These are phyloP conservation scores for Nymphalis polychloros DNA, from an alignment of 2,888 invertebrate species.

Conservation along the genomic window DNA sequence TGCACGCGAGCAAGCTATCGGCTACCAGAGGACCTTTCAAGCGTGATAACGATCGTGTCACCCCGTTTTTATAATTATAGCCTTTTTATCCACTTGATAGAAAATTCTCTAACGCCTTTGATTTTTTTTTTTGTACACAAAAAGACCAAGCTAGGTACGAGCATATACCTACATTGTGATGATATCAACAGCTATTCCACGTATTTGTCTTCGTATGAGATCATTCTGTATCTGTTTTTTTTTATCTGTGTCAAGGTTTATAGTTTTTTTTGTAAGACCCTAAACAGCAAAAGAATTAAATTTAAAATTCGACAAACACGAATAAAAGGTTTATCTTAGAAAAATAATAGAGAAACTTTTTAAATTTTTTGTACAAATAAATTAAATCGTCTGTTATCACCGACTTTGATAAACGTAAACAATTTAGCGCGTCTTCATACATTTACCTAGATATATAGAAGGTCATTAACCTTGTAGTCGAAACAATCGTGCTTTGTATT, in stretches of 20 bases:
- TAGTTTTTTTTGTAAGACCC: neutral
- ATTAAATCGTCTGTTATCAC: slow-evolving; percentile 22
- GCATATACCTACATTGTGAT: too few species aligned
- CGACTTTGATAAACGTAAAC: slow-evolving; percentile 29
- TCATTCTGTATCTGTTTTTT: neutral
- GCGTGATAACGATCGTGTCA: slow-evolving; percentile 54
- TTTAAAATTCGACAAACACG: neutral
- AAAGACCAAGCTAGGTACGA: too few species aligned
- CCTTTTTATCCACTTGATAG: slow-evolving; percentile 19
- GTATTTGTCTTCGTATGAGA: neutral
- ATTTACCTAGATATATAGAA: slow-evolving; percentile 28
- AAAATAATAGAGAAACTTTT: neutral
- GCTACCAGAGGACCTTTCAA: slow-evolving; percentile 51
- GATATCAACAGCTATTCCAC: neutral
- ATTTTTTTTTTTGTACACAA: neutral
- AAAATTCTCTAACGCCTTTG: slow-evolving; percentile 10
- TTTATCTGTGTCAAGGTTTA: neutral
- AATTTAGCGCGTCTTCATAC: slow-evolving; percentile 19
- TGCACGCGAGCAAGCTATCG: slow-evolving; percentile 51
- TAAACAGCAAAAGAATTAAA: neutral
- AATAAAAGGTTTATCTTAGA: neutral
- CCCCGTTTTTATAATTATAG: slow-evolving; percentile 36
- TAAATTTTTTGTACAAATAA: slow-evolving; percentile 5
- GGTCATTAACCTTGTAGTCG: slow-evolving; percentile 30
- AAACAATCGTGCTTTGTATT: slow-evolving; percentile 21